Evolutionary conservation across 2,113 vertebrate genomes (phyloP), one percentile per base, ranked within the genome.

Genomic region (Chamaetylas fuelleborni): DNA sequence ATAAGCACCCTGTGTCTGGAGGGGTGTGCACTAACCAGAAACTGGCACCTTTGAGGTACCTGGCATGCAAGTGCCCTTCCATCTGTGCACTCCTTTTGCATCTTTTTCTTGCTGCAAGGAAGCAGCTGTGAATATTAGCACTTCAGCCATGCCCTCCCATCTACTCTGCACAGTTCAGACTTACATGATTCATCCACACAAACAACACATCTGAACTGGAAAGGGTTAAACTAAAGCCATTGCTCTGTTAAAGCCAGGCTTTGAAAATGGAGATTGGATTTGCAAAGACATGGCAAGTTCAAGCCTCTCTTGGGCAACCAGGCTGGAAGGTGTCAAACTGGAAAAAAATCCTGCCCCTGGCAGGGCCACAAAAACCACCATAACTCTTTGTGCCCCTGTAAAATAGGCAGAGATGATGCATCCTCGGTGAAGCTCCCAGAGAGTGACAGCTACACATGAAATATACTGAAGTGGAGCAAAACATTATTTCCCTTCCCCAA

Each of bases 21-120:
- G 73, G 17, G 6, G 4, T 28, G 33, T 60, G 60, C 16, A 6
- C 34, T 78, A 62, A 83, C 7, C 50, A 88, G 42, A 45, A 90
- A 5, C 34, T 0, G 0, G 31, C 54, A 61, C 26, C 33, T 81
- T n/a, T 23, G 43, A 71, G n/a, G 64, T 60, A 48, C 19, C 25
- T 36, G 3, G 19, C 1, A 1, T 50, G 22, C 36, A 67, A 94
- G 43, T 6, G 20, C 38, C 62, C 20, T 71, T 67, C 69, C 31
- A 60, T 33, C 24, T 38, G 11, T 0, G 3, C 23, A 5, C 31
- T 69, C 40, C 34, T 51, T 91, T 51, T 53, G 13, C 1, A 2
- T n/a, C 8, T 29, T 84, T 84, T 64, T 81, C 50, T 86, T 60
- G 34, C 61, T 88, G 57, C 45, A 79, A 33, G 36, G 53, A 82